Base-by-base conservation (phyloP, 2,797 vertebrate genomes). In the Lutjanus campechanus region DNA sequence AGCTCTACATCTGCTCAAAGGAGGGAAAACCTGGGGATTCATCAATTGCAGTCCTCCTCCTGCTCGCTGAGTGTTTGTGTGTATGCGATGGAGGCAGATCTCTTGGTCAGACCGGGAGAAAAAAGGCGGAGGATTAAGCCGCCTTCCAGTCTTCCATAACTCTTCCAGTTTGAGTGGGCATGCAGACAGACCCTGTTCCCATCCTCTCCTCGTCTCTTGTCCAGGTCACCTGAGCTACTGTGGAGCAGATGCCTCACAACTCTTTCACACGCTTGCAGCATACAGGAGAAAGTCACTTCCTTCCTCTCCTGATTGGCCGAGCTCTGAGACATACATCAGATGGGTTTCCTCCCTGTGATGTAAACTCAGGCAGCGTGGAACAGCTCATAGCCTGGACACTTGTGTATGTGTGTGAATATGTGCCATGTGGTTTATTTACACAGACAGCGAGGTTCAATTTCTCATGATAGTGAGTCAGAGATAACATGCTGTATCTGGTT, bases 401-500 rank as follows among this genome's bases (percentile, higher is more conserved):
- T 60, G 69, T 71, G 69, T 65, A 6, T 54, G 56, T 49, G 72
- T 58, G 71, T 71, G 76, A 53, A 13, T 70, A 67, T 77, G 71
- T 75, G 67, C 41, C 8, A 20, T 67, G 79, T 55, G 64, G 77
- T 90, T 89, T 91, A 88, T 93, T 93, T 92, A 85, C 88, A 82
- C 64, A 88, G 89, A 91, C 41, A 87, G 56, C 0, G 76, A 92
- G 77, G 61, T 84, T 79, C 66, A 75, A 77, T 92, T 93, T 92
- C 90, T 89, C 92, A 86, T 77, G 93, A 94, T 81, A 88, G 76
- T 56, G 51, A 77, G 71, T 67, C 60, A 36, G 85, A 90, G 93
- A 94, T 93, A 93, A 68, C n/a, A 0, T 5, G 3, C 46, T 10
- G 58, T 92, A 84, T 93, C 89, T 92, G 83, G 79, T 91, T 92